Conservation (phyloP, 2,888 invertebrate species). For the Drosophila sordidapex region DNA sequence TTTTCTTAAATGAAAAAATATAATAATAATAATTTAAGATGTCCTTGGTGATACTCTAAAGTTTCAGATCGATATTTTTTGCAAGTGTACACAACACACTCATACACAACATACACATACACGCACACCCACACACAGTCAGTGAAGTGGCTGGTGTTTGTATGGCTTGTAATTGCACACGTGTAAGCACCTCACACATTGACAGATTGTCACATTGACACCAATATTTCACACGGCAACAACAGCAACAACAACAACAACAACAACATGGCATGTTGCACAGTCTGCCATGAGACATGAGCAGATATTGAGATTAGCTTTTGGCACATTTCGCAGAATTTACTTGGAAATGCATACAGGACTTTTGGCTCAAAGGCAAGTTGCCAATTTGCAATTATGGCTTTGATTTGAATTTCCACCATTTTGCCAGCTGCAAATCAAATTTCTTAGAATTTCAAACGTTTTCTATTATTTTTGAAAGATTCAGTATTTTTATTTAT, state of each 20-base stretch:
- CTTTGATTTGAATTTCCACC: not conserved
- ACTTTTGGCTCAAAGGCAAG: constrained; percentile 1
- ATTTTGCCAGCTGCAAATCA: too few relatives aligned
- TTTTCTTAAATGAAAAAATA: not conserved
- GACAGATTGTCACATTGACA: constrained; percentile 77
- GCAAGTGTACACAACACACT: constrained; percentile 5
- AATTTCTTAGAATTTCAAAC: too few relatives aligned
- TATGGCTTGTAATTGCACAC: constrained; percentile 74
- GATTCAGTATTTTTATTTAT: too few relatives aligned
- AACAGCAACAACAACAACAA: constrained; percentile 1
- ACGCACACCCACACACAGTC: not conserved
- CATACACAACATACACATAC: constrained; percentile 6
- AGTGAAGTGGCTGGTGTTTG: constrained; percentile 34
- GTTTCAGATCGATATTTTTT: not conserved
- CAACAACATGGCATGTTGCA: not conserved
- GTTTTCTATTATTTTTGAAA: too few relatives aligned
- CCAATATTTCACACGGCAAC: constrained; percentile 52
- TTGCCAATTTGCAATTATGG: not conserved
- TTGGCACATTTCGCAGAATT: constrained; percentile 25
- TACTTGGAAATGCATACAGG: not conserved
- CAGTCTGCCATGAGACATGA: constrained; percentile 15
- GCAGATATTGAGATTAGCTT: constrained; percentile 60
- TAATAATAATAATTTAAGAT: not conserved
- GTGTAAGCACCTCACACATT: constrained; percentile 72
- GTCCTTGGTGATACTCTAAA: not conserved